phyloP scores from a whole-genome alignment of 2,797 vertebrate species.

The Alosa sapidissima region DNA sequence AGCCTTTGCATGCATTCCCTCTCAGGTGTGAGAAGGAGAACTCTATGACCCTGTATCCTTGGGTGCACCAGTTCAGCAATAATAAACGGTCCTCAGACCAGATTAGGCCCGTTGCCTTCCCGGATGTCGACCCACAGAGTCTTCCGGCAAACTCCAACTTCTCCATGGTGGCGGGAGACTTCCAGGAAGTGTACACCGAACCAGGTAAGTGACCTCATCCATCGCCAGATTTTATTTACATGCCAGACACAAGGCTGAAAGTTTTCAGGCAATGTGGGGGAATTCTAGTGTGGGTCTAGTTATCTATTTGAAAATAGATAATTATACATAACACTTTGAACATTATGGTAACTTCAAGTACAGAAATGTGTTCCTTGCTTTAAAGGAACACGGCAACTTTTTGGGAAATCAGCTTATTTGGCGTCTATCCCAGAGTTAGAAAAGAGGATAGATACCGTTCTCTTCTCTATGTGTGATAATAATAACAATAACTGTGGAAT shows the following conservation, averaged over 20 bases:
- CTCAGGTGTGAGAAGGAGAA: slow-evolving; percentile 92
- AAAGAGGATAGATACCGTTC: too few relatives aligned
- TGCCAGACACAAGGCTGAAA: background rate
- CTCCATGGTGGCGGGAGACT: slow-evolving; percentile 99
- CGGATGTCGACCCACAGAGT: slow-evolving; percentile 93
- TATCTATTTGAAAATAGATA: too few relatives aligned
- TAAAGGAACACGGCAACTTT: too few relatives aligned
- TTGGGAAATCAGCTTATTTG: too few relatives aligned
- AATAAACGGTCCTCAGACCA: slow-evolving; percentile 94
- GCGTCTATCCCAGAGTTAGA: too few relatives aligned
- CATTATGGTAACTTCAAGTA: too few relatives aligned
- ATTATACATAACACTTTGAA: too few relatives aligned
- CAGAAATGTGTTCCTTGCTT: too few relatives aligned
- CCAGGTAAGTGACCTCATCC: slow-evolving; percentile 74
- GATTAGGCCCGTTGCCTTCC: slow-evolving; percentile 89
- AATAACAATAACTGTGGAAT: too few relatives aligned
- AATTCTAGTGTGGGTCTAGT: background rate
- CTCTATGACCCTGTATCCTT: slow-evolving; percentile 90
- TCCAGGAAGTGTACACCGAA: slow-evolving; percentile 94
- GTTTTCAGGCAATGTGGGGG: background rate
- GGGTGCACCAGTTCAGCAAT: slow-evolving; percentile 99
- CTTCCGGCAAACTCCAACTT: slow-evolving; percentile 89
- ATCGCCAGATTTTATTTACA: background rate
- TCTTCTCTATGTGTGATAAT: too few relatives aligned
- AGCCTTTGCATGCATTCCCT: slow-evolving; percentile 20